phyloP scores from a whole-genome alignment of 2,888 invertebrate species.

The Sphecodes monilicornis region DNA sequence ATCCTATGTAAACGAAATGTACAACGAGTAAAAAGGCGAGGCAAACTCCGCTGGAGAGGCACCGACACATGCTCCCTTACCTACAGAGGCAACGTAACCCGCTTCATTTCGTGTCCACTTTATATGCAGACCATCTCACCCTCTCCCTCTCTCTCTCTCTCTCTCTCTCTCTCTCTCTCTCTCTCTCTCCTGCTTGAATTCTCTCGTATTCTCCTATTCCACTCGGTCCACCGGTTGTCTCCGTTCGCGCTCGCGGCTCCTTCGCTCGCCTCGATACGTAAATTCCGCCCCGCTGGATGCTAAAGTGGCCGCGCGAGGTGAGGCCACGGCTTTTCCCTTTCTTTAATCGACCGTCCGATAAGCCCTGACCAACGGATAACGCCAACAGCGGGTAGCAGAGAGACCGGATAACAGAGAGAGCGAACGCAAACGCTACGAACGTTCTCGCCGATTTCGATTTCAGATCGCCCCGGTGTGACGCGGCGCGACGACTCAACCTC shows the following conservation, averaged over 20 bases:
- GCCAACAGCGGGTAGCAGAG: neutral
- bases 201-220: neutral
- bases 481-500: neutral
- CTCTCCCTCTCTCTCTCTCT: slow-evolving; percentile 65
- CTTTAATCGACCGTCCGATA: slow-evolving; percentile 53
- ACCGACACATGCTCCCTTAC: slow-evolving; percentile 66
- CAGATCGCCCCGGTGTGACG: slow-evolving; percentile 12
- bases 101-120: slow-evolving; percentile 83
- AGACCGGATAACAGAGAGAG: neutral
- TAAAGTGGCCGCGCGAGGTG: slow-evolving; percentile 61
- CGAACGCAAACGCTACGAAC: neutral
- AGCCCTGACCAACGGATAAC: slow-evolving; percentile 32
- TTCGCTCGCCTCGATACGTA: slow-evolving; percentile 40
- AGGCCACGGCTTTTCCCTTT: slow-evolving; percentile 71
- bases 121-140: slow-evolving; percentile 81
- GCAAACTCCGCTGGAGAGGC: slow-evolving; percentile 62
- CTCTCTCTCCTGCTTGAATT: neutral
- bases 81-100: slow-evolving; percentile 71
- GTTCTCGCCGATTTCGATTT: slow-evolving; percentile 33
- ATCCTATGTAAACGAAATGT: slow-evolving; percentile 75
- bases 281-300: slow-evolving; percentile 50
- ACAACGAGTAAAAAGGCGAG: slow-evolving; percentile 71
- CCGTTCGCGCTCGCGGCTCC: neutral
- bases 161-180: slow-evolving; percentile 48
- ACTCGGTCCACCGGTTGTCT: slow-evolving; percentile 11